Conservation (phyloP, 2,113 vertebrate genomes). For the Pterophyllum scalare region DNA sequence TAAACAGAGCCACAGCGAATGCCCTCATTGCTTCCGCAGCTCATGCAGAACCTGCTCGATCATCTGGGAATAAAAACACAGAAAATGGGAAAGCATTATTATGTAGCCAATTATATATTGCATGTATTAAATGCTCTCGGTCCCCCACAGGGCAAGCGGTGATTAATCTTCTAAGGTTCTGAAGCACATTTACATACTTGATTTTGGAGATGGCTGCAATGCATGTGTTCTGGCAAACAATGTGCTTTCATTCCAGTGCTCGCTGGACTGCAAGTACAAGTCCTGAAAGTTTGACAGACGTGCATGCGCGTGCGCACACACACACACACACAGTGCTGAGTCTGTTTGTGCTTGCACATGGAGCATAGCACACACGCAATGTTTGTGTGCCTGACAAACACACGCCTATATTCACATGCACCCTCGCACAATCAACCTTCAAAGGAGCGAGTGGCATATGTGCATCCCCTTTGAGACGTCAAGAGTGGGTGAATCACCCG, state of each 20-base stretch:
- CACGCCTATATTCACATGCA: slow-evolving; percentile 4
- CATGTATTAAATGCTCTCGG: slow-evolving; percentile 29
- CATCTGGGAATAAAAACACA: slow-evolving; percentile 43
- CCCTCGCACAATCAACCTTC: slow-evolving; percentile 30
- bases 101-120: slow-evolving; percentile 44
- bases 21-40: background rate
- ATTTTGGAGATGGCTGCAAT: slow-evolving; percentile 25
- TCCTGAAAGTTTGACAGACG: slow-evolving; percentile 20
- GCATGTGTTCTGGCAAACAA: slow-evolving; percentile 46
- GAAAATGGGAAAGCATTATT: slow-evolving; percentile 18
- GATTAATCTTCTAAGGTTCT: slow-evolving; percentile 54
- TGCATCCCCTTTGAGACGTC: slow-evolving; percentile 3
- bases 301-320: background rate
- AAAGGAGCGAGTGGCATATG: slow-evolving; percentile 10
- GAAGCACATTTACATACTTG: slow-evolving; percentile 37
- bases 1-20: background rate
- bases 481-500: slow-evolving; percentile 5
- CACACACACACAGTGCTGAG: background rate
- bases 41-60: background rate
- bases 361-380: slow-evolving; percentile 22
- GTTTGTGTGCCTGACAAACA: slow-evolving; percentile 28
- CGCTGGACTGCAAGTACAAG: slow-evolving; percentile 12
- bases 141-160: slow-evolving; percentile 1
- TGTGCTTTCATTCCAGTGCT: slow-evolving; percentile 28
- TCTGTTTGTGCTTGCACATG: slow-evolving; percentile 32